Evolutionary conservation across 2,797 vertebrate genomes (phyloP), one percentile per base, ranked within the genome.

Genomic region (Champsocephalus esox): DNA sequence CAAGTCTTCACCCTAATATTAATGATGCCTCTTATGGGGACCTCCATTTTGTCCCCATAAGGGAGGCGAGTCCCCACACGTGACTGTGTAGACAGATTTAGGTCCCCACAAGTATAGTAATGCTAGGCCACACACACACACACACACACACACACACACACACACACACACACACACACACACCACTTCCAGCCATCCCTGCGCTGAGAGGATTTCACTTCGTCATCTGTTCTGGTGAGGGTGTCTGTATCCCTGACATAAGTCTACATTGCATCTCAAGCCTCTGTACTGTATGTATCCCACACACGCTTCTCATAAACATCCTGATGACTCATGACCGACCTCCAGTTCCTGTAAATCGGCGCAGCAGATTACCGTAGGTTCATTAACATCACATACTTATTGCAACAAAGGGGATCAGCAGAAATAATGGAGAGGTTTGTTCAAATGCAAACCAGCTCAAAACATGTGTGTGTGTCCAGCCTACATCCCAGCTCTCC

Each of bases 261-360:
- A 55, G 64, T 78, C 66, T 77, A 63, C 69, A 75, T 83, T 85
- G 72, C 69, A 79, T 72, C 84, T 88, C 80, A 80, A 77, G 73
- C 55, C 2, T 1, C 49, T 28, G 24, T 3, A 28, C 49, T 28
- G 24, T 3, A 28, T 28, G 3, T 28, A 28, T 82, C 65, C 74
- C 66, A 60, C 70, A 46, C 67, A 44, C 32, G 48, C 32, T n/a
- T 73, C 63, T 79, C 59, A 70, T 80, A 79, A 85, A 88, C 77
- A 81, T 79, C 75, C 73, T 46, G 41, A 57, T 83, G 81, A 87
- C 80, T 83, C 71, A 80, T 3, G 61, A 66, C n/a, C 81, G 70
- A 84, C 51, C 75, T 68, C 67, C 59, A 24, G 51, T 85, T 88
- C 73, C 70, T 61, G 73, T 82, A 69, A 85, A 14, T 76, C 58